Conservation (phyloP, 64 coral and sea anemone genomes). For the Acropora tenuis region DNA sequence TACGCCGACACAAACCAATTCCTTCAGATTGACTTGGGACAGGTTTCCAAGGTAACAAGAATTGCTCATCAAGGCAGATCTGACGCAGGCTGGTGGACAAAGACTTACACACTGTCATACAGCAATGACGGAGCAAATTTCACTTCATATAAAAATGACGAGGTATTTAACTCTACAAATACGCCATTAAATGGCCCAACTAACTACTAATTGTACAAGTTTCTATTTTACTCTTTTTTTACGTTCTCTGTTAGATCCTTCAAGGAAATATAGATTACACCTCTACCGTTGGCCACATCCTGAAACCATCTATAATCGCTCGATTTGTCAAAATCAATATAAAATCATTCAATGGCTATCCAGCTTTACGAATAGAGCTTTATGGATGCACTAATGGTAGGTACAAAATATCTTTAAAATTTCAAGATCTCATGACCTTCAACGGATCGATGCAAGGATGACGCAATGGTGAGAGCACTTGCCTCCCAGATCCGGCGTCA, state of each 20-base stretch:
- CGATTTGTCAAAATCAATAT: constrained; percentile 50
- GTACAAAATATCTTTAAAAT: background rate
- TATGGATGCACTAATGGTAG: constrained; percentile 62
- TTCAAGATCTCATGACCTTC: too few relatives aligned
- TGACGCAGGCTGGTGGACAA: constrained; percentile 41
- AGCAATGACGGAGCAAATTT: constrained; percentile 32
- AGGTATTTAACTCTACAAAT: background rate
- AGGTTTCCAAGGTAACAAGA: constrained; percentile 39
- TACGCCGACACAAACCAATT: background rate
- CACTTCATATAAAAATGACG: constrained; percentile 4
- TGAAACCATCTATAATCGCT: constrained; percentile 55
- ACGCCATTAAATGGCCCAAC: too few relatives aligned
- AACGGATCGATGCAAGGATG: too few relatives aligned
- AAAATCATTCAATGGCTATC: constrained; percentile 17
- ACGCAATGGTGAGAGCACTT: too few relatives aligned
- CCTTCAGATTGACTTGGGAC: constrained; percentile 32
- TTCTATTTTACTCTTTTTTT: too few relatives aligned
- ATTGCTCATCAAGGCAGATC: constrained; percentile 5
- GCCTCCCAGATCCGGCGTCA: too few relatives aligned
- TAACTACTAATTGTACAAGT: too few relatives aligned
- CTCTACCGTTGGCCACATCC: constrained; percentile 10
- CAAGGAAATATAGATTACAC: constrained; percentile 56
- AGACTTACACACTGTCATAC: constrained; percentile 22
- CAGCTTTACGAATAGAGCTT: constrained; percentile 55
- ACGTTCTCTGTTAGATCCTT: constrained; percentile 11